A percentile compares a stretch with the other conserved stretches of the same genome.
phyloP scores from a whole-genome alignment of 2,888 invertebrate species.

The Lissocephala sabroskyi region DNA sequence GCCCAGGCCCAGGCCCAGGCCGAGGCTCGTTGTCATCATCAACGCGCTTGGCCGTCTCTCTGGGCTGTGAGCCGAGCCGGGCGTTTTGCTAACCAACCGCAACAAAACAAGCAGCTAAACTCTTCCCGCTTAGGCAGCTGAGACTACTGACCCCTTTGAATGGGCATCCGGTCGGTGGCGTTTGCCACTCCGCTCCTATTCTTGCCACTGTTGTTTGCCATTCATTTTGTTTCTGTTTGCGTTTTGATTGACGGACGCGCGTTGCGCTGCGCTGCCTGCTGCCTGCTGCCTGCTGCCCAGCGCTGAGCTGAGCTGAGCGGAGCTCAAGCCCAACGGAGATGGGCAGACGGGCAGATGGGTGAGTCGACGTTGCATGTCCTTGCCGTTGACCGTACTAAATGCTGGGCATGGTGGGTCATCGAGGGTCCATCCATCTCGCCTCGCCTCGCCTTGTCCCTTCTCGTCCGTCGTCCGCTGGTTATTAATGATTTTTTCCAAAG shows the following conservation, averaged over 20 bases:
- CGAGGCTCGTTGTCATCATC: conserved; percentile 7
- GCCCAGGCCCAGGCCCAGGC: not conserved
- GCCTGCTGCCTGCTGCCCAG: conserved; percentile 1
- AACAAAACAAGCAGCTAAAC: conserved; percentile 65
- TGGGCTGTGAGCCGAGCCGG: not conserved
- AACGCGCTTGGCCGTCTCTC: not conserved
- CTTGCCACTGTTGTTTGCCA: conserved; percentile 62
- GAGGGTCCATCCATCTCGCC: not conserved
- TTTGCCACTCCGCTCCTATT: conserved; percentile 4
- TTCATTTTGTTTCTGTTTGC: conserved; percentile 66
- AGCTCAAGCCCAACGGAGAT: not conserved
- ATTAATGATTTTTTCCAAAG: conserved; percentile 68
- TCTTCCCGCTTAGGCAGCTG: conserved; percentile 50
- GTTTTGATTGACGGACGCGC: conserved; percentile 62
- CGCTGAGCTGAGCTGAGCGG: not conserved
- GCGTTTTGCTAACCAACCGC: conserved; percentile 29
- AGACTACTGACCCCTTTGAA: conserved; percentile 61
- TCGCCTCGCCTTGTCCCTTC: not conserved
- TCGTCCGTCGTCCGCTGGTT: conserved; percentile 23
- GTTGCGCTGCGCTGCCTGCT: too few species aligned
- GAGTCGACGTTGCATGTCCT: conserved; percentile 50
- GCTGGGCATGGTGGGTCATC: not conserved
- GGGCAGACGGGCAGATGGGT: not conserved
- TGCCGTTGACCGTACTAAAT: conserved; percentile 61
- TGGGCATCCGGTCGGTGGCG: conserved; percentile 53